Percentiles rank a stretch among this genome's conserved stretches.
Evolutionary conservation across 2,888 invertebrate species (phyloP).

Genomic region (Machimus rusticus): DNA sequence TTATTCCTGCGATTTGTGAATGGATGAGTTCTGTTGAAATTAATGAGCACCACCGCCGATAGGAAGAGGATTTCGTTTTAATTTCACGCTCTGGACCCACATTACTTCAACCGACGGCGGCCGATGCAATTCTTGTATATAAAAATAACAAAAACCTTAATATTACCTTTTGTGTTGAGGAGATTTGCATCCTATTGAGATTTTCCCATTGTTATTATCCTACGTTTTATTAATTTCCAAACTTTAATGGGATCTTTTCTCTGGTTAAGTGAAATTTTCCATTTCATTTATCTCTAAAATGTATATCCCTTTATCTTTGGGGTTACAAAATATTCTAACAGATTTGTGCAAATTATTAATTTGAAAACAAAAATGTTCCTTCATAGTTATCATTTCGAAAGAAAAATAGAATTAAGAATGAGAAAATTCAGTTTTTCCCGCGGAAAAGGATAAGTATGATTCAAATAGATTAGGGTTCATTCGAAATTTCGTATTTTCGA

Average conservation of each 20-base stretch:
- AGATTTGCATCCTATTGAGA: background rate
- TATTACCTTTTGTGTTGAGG: background rate
- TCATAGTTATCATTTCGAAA: no score
- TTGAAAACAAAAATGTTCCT: no score
- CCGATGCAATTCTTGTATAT: background rate
- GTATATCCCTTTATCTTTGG: no score
- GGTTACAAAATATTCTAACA: no score
- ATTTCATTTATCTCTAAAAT: background rate
- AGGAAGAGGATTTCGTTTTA: background rate
- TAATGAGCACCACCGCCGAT: background rate
- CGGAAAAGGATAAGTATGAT: no score
- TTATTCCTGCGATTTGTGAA: background rate
- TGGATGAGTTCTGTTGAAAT: background rate
- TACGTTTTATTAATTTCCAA: background rate
- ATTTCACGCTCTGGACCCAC: background rate
- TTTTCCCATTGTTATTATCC: background rate
- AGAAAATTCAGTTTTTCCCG: no score
- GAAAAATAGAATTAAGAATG: no score
- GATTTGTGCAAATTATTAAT: no score
- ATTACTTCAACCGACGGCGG: background rate
- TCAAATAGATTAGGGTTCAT: no score
- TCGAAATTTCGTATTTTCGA: no score
- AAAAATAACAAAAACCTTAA: background rate
- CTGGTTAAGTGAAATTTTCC: background rate
- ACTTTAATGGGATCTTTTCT: background rate